A percentile compares a stretch with the other conserved stretches of the same genome.
These are phyloP conservation scores for Corbicula japonica DNA, from an alignment of 2,888 invertebrate genomes.

Conservation along the genomic window DNA sequence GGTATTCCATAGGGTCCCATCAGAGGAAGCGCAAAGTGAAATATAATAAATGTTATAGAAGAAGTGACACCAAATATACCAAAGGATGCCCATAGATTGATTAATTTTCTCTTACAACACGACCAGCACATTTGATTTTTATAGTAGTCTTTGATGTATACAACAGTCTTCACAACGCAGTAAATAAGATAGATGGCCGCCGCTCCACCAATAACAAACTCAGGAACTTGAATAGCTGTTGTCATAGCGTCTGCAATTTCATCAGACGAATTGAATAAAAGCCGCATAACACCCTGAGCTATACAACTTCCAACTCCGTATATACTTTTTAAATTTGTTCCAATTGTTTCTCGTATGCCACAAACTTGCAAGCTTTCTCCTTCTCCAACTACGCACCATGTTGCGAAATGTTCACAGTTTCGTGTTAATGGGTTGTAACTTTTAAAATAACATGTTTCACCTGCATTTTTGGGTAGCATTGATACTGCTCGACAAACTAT, in stretches of 20 bases:
- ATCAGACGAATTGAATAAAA: conserved; percentile 20
- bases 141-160: conserved; percentile 7
- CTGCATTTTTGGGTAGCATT: conserved; percentile 2
- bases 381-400: conserved; percentile 38
- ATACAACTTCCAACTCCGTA: conserved; percentile 7
- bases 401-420: conserved; percentile 41
- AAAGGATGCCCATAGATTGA: conserved; percentile 34
- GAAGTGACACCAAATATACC: conserved; percentile 33
- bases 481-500: conserved; percentile 34
- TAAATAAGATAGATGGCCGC: conserved; percentile 15
- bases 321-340: neutral
- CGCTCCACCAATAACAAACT: conserved; percentile 7
- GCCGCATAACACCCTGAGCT: neutral
- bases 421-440: conserved; percentile 2
- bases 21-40: conserved; percentile 18
- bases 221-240: neutral
- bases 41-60: conserved; percentile 13
- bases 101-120: conserved; percentile 28
- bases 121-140: conserved; percentile 15
- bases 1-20: conserved; percentile 20
- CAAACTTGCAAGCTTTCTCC: conserved; percentile 27
- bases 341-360: neutral
- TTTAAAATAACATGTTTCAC: neutral
- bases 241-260: conserved; percentile 18
- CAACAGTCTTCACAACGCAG: conserved; percentile 18